Percentiles rank a stretch among this genome's conserved stretches.
phyloP scores from a whole-genome alignment of 2,797 vertebrate species.

The Leucoraja ocellata region DNA sequence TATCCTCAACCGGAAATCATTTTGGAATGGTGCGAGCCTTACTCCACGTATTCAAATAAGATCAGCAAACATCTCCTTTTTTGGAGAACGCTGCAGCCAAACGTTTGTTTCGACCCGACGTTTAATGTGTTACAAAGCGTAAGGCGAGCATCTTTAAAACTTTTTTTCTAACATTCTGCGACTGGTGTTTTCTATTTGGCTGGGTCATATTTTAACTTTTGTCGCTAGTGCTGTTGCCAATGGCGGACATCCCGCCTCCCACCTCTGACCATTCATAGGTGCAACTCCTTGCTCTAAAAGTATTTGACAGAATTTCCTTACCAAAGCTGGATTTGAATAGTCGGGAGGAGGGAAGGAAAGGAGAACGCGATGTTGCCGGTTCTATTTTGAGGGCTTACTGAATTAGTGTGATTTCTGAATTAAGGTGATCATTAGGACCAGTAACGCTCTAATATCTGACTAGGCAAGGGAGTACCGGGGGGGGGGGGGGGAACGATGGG shows the following conservation, averaged over 20 bases:
- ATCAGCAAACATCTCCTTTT: conserved; percentile 18
- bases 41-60: conserved; percentile 33
- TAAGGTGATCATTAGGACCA: too few relatives aligned
- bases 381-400: not conserved
- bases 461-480: too few relatives aligned
- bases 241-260: conserved; percentile 1
- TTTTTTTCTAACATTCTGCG: not conserved
- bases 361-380: too few relatives aligned
- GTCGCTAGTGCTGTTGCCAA: not conserved
- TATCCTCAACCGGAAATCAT: conserved; percentile 12
- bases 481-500: not conserved
- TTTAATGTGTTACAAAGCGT: not conserved
- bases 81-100: not conserved
- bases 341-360: too few relatives aligned
- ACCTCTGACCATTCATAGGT: not conserved
- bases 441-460: not conserved
- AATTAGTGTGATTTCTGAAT: not conserved
- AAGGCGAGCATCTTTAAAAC: not conserved
- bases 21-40: not conserved
- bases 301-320: not conserved
- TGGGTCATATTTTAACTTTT: conserved; percentile 7
- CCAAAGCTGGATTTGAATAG: not conserved
- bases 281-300: not conserved
- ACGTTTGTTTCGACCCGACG: not conserved
- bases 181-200: not conserved